These are phyloP conservation scores for Acrobeloides nanus DNA, from an alignment of 2,888 invertebrate genomes.

Conservation along the genomic window DNA sequence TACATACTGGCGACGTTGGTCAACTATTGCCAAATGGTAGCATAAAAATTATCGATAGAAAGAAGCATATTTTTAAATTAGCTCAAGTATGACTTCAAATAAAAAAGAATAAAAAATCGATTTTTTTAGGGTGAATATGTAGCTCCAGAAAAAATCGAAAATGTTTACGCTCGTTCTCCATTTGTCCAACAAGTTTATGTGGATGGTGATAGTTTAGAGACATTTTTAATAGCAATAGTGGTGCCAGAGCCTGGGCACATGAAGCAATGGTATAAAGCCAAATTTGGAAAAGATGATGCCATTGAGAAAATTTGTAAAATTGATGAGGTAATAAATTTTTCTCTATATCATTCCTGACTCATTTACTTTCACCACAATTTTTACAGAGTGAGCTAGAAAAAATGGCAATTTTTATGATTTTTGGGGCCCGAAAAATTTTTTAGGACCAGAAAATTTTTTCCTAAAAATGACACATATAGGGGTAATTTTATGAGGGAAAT, in stretches of 20 bases:
- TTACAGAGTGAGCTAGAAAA: too few species aligned
- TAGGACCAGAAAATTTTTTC: too few species aligned
- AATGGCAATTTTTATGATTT: too few species aligned
- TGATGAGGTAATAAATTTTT: conserved; percentile 30
- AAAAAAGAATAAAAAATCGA: conserved; percentile 54
- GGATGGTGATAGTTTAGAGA: conserved; percentile 57
- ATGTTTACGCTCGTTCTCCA: conserved; percentile 53
- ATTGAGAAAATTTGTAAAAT: conserved; percentile 35
- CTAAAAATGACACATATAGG: too few species aligned
- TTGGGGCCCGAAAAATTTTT: too few species aligned
- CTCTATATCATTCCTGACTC: too few species aligned
- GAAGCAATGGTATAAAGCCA: conserved; percentile 66
- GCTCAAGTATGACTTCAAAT: conserved; percentile 52
- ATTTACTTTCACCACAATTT: too few species aligned
- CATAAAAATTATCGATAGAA: conserved; percentile 58
- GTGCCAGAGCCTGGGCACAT: conserved; percentile 89
- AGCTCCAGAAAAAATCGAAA: conserved; percentile 94
- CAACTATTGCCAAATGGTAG: conserved; percentile 54
- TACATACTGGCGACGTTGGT: conserved; percentile 48
- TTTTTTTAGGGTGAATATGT: conserved; percentile 97
- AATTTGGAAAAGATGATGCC: conserved; percentile 16
- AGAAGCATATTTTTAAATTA: conserved; percentile 59
- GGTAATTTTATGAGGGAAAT: too few species aligned
- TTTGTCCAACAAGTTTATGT: conserved; percentile 56
- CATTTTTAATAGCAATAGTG: conserved; percentile 75